These are phyloP conservation scores for Notospermus geniculatus DNA, from an alignment of 1,140 invertebrate genomes.

Conservation along the genomic window DNA sequence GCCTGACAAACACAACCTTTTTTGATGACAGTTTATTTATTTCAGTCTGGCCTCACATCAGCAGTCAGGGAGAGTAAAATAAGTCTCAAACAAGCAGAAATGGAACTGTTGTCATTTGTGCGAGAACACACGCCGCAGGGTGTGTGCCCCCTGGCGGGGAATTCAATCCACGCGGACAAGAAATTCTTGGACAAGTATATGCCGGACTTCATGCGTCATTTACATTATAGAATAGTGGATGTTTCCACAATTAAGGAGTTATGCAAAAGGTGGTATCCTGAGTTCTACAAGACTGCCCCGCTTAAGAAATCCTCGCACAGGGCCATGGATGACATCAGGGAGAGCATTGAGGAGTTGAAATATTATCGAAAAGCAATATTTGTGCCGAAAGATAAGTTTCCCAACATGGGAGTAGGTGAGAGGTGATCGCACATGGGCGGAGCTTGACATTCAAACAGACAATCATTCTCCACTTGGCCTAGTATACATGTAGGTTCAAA, in stretches of 20 bases:
- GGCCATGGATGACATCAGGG: constrained; percentile 78
- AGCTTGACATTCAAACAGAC: too few relatives aligned
- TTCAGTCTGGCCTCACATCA: constrained; percentile 74
- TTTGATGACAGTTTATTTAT: constrained; percentile 28
- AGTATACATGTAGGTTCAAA: too few relatives aligned
- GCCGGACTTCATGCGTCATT: constrained; percentile 63
- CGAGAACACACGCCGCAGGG: constrained; percentile 65
- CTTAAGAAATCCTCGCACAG: constrained; percentile 70
- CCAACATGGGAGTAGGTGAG: too few relatives aligned
- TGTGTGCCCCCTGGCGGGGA: constrained; percentile 79
- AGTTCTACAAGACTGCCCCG: constrained; percentile 61
- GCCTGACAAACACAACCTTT: background rate
- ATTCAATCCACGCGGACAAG: constrained; percentile 80
- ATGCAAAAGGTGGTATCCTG: constrained; percentile 71
- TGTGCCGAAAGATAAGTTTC: too few relatives aligned
- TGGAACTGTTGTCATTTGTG: constrained; percentile 72
- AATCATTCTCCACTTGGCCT: too few relatives aligned
- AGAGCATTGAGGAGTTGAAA: constrained; percentile 80
- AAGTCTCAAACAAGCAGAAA: constrained; percentile 67
- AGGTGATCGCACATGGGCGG: too few relatives aligned
- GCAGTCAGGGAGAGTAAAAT: constrained; percentile 69
- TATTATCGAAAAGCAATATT: constrained; percentile 63
- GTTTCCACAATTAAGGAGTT: constrained; percentile 88
- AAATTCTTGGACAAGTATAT: constrained; percentile 52
- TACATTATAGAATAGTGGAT: constrained; percentile 93